phyloP scores from a whole-genome alignment of 2,888 invertebrate species.

The Lottia scabra region DNA sequence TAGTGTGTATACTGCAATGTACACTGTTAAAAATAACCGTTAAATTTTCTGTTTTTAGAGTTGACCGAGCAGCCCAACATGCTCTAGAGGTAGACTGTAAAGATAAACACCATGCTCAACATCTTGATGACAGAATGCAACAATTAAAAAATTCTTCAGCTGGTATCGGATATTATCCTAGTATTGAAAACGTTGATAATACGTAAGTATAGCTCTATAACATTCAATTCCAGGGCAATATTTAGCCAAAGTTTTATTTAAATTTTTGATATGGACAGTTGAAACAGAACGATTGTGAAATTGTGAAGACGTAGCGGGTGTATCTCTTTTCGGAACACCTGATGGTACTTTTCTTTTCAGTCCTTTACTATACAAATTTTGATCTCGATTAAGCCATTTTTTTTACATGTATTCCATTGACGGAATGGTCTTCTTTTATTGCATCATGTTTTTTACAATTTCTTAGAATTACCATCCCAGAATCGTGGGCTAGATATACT shows the following conservation, averaged over 20 bases:
- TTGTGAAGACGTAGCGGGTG: too few species aligned
- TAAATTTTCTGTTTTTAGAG: conserved; percentile 38
- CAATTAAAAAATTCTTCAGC: conserved; percentile 58
- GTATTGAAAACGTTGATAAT: conserved; percentile 63
- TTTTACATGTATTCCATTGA: not conserved
- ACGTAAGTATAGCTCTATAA: conserved; percentile 61
- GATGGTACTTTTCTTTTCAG: too few species aligned
- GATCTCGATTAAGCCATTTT: too few species aligned
- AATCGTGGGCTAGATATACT: conserved; percentile 65
- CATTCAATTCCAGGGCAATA: too few species aligned
- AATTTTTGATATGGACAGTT: too few species aligned
- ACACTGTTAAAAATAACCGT: not conserved
- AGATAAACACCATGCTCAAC: conserved; percentile 85
- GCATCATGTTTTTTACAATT: too few species aligned
- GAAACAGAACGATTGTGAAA: too few species aligned
- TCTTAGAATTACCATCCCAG: conserved; percentile 77
- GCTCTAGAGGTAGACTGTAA: conserved; percentile 88
- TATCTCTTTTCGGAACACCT: too few species aligned
- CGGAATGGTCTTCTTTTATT: too few species aligned
- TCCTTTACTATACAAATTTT: too few species aligned
- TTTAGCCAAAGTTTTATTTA: too few species aligned
- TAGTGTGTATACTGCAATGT: too few species aligned
- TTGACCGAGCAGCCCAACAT: conserved; percentile 72
- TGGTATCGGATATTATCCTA: conserved; percentile 62
- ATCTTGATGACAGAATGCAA: conserved; percentile 66